A percentile compares a stretch with the other conserved stretches of the same genome.
Evolutionary conservation across 2,797 vertebrate species (phyloP).

Genomic region (Falco cherrug): DNA sequence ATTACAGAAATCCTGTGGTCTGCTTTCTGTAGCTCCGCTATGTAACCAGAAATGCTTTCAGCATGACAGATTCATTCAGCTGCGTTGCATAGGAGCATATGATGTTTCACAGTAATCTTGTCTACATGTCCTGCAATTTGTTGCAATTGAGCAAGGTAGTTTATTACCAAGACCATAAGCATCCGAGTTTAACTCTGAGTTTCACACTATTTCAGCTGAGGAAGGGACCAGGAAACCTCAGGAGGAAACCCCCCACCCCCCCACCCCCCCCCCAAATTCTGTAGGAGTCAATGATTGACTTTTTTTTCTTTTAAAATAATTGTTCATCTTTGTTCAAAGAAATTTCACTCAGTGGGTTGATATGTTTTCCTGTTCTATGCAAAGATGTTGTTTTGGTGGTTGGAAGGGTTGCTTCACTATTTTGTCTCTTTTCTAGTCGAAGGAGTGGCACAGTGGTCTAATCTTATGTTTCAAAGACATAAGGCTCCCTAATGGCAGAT

Average conservation of each 20-base stretch:
- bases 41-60: background rate
- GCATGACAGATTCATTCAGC: background rate
- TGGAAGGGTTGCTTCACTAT: background rate
- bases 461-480: background rate
- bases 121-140: background rate
- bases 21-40: background rate
- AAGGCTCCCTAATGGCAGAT: background rate
- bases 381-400: background rate
- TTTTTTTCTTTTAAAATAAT: background rate
- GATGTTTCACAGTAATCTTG: background rate
- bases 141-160: background rate
- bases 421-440: background rate
- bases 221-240: background rate
- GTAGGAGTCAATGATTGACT: rapidly evolving
- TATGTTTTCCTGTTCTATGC: background rate
- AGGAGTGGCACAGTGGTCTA: background rate
- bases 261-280: background rate
- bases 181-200: background rate
- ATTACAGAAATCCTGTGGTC: background rate
- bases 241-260: background rate
- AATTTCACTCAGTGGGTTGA: background rate
- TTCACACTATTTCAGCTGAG: background rate
- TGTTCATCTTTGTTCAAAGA: background rate
- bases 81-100: background rate
- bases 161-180: background rate